Evolutionary conservation across 35 echinoderm and acorn worm genomes (phyloP).

Genomic region (Amphiura filiformis): DNA sequence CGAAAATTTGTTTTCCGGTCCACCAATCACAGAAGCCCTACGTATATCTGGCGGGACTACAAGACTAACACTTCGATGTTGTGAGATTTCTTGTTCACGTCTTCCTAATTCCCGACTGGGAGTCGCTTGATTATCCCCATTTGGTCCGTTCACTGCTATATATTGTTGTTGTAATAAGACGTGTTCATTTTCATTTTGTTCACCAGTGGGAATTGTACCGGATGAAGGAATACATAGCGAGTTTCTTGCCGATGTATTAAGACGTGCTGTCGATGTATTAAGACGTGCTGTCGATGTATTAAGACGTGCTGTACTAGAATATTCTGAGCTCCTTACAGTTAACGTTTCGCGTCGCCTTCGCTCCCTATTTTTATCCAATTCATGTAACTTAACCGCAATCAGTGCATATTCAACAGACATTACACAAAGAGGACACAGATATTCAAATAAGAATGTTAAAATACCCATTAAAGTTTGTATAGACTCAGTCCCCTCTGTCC

Average conservation of each 20-base stretch:
- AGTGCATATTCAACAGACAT: constrained; percentile 8
- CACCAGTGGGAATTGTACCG: background rate
- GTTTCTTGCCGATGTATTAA: background rate
- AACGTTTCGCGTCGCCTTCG: background rate
- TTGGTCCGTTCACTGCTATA: background rate
- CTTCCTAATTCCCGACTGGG: background rate
- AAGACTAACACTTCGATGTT: background rate
- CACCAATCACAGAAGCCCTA: too few relatives aligned
- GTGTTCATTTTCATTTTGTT: background rate
- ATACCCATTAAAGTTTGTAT: constrained; percentile 24
- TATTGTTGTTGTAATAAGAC: background rate
- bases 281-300: background rate
- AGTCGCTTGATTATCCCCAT: background rate
- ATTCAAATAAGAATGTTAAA: constrained; percentile 11
- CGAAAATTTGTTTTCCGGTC: background rate
- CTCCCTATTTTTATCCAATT: background rate
- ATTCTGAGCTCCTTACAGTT: background rate
- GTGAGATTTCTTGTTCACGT: too few relatives aligned
- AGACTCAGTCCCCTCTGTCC: background rate
- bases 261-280: background rate
- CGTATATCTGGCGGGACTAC: background rate
- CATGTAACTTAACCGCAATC: background rate
- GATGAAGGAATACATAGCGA: too few relatives aligned
- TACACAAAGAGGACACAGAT: constrained; percentile 2
- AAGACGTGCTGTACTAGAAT: background rate